Conservation (phyloP, 2,113 vertebrate species). For the Saccopteryx bilineata region DNA sequence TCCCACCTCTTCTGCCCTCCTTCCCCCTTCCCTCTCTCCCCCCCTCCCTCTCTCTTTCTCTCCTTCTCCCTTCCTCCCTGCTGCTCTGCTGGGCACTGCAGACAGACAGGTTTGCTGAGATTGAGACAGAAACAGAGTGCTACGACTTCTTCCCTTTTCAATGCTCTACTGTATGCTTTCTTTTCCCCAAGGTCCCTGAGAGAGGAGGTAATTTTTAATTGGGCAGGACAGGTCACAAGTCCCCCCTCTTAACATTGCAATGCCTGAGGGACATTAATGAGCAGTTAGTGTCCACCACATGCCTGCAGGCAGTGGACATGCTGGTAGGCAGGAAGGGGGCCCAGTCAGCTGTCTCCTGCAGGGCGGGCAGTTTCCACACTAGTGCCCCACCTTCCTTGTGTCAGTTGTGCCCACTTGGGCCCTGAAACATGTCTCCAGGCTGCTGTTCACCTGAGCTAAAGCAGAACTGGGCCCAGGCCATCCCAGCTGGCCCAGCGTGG, state of each 20-base stretch:
- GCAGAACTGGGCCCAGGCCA: conserved; percentile 53
- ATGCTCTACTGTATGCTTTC: background rate
- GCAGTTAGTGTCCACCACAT: conserved; percentile 70
- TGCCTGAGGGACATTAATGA: conserved; percentile 76
- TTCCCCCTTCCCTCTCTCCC: no score
- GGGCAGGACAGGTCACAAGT: background rate
- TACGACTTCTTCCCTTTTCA: background rate
- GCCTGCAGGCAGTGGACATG: conserved; percentile 67
- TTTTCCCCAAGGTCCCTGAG: background rate
- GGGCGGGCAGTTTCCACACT: conserved; percentile 57
- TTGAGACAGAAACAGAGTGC: no score
- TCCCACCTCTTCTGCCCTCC: background rate
- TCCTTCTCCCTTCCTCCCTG: no score
- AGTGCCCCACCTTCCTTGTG: background rate
- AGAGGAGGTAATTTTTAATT: background rate
- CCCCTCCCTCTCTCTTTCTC: no score
- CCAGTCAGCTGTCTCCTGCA: background rate
- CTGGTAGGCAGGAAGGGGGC: conserved; percentile 25
- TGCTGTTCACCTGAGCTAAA: conserved; percentile 78
- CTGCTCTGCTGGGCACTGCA: background rate
- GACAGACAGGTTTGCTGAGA: background rate
- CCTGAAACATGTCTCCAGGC: conserved; percentile 30
- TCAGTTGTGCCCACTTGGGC: background rate
- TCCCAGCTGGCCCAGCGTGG: conserved; percentile 1
- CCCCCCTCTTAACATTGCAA: conserved; percentile 12